Percentiles rank a stretch among this genome's conserved stretches.
Conservation (phyloP, 2,113 vertebrate species). For the Microtus pennsylvanicus region DNA sequence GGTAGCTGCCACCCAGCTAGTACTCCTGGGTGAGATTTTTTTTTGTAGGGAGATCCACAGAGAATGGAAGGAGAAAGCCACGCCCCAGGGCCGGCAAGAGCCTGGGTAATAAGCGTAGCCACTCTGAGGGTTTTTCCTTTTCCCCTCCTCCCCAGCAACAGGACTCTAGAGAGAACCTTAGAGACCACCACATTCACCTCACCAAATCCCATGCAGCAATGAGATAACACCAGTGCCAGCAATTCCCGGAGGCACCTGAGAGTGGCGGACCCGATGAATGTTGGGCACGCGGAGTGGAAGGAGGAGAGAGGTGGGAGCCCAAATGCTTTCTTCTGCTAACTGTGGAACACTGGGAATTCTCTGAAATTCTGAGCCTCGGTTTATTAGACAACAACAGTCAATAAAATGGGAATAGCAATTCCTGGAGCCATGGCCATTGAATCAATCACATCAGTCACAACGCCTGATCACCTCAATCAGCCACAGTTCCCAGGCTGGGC, state of each 20-base stretch:
- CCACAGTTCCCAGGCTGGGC: not conserved
- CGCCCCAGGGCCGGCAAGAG: not conserved
- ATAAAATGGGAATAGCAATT: not conserved
- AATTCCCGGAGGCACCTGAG: not conserved
- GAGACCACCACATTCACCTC: not conserved
- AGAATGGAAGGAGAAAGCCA: not conserved
- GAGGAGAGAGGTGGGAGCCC: not conserved
- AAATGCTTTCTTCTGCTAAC: not conserved
- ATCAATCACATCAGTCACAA: too few relatives aligned
- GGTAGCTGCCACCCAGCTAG: accelerated
- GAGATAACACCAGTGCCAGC: not conserved
- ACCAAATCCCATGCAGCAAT: not conserved
- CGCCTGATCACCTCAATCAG: not conserved
- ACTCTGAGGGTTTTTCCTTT: accelerated
- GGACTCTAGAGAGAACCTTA: not conserved
- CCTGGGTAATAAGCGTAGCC: not conserved
- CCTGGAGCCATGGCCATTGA: not conserved
- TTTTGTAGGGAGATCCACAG: not conserved
- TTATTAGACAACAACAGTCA: not conserved
- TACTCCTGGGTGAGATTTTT: not conserved
- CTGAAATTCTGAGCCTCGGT: not conserved
- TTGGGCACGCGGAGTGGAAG: accelerated
- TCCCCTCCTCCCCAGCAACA: not conserved
- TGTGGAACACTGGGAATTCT: not conserved
- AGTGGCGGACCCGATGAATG: not conserved